Conservation (phyloP, 1,140 invertebrate species). For the Leptopilina clavipes region DNA sequence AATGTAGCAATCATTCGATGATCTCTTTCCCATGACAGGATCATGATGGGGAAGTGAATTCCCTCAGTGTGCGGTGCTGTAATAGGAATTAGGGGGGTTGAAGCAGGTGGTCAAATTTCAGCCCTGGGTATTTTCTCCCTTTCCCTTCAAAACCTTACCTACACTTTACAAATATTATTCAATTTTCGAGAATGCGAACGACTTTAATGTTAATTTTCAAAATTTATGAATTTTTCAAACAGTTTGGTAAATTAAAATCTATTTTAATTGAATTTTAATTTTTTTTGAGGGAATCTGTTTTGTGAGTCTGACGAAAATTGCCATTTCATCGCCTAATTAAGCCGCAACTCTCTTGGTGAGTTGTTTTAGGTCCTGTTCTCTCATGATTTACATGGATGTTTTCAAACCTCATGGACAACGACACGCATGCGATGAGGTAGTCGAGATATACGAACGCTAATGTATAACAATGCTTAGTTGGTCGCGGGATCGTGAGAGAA, state of each 20-base stretch:
- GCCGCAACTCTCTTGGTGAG: conserved; percentile 52
- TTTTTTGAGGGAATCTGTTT: conserved; percentile 10
- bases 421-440: conserved; percentile 61
- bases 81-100: conserved; percentile 28
- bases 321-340: conserved; percentile 60
- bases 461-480: conserved; percentile 58
- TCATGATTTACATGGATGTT: conserved; percentile 60
- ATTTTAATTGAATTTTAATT: too few species aligned
- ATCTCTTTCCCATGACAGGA: conserved; percentile 27
- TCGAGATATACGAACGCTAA: conserved; percentile 60
- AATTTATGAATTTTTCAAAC: too few species aligned
- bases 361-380: conserved; percentile 54
- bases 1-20: conserved; percentile 1
- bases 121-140: neutral
- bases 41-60: conserved; percentile 7
- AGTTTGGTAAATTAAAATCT: too few species aligned
- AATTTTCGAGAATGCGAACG: too few species aligned
- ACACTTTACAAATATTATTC: neutral
- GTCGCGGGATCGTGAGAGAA: conserved; percentile 62
- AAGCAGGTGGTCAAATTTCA: conserved; percentile 43
- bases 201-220: too few species aligned
- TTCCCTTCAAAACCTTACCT: neutral
- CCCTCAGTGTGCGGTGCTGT: neutral
- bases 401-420: conserved; percentile 57
- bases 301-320: conserved; percentile 48